A percentile compares a stretch with the other conserved stretches of the same genome.
Evolutionary conservation across 1,140 invertebrate genomes (phyloP).

Genomic region (Neodiprion virginianus): DNA sequence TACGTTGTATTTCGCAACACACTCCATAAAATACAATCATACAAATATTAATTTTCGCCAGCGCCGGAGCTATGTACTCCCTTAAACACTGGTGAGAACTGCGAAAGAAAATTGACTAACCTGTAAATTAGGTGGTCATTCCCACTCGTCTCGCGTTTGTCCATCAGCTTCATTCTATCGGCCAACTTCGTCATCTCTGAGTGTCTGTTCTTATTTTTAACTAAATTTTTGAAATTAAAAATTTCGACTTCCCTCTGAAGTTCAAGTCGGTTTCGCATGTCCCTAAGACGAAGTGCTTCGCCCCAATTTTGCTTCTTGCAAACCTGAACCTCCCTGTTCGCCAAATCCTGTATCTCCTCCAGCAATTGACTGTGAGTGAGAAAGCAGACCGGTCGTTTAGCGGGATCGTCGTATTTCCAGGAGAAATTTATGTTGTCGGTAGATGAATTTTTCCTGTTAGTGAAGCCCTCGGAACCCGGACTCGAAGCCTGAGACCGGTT

Average conservation of each 20-base stretch:
- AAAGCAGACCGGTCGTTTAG: slow-evolving; percentile 18
- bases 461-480: slow-evolving; percentile 25
- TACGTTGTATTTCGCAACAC: not conserved
- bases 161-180: slow-evolving; percentile 35
- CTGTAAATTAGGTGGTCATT: not conserved
- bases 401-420: not conserved
- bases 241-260: slow-evolving; percentile 46
- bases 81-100: not conserved
- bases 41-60: too few relatives aligned
- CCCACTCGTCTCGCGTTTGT: not conserved
- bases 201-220: slow-evolving; percentile 40
- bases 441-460: slow-evolving; percentile 35
- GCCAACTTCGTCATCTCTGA: slow-evolving; percentile 40
- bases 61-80: too few relatives aligned
- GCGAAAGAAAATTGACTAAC: not conserved
- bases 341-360: slow-evolving; percentile 46
- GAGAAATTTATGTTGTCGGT: not conserved
- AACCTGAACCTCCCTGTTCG: slow-evolving; percentile 42
- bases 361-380: slow-evolving; percentile 49
- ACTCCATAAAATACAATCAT: too few relatives aligned
- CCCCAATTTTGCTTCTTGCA: slow-evolving; percentile 45
- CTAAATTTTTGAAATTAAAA: slow-evolving; percentile 39
- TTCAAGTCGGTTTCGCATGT: slow-evolving; percentile 51
- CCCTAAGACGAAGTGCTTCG: slow-evolving; percentile 49
- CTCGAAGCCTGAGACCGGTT: slow-evolving; percentile 24